Evolutionary conservation across 2,113 vertebrate species (phyloP).

Genomic region (Crotalus horridus): DNA sequence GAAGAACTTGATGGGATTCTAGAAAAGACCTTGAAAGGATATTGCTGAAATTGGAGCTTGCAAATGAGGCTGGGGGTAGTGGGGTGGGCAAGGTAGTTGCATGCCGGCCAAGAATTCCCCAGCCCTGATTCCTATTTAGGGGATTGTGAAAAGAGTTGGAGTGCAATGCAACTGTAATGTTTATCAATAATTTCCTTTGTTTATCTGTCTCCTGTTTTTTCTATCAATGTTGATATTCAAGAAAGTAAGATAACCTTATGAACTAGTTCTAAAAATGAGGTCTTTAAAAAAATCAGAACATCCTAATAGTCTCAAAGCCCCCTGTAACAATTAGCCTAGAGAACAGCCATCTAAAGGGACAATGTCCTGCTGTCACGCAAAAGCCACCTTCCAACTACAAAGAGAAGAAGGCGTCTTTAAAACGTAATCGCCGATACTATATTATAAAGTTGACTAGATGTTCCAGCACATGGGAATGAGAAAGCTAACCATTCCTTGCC

Average conservation of each 20-base stretch:
- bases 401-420: neutral
- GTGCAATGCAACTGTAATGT: neutral
- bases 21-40: neutral
- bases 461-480: neutral
- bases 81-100: neutral
- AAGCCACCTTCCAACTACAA: neutral
- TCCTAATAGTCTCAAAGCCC: neutral
- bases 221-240: neutral
- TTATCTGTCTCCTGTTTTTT: neutral
- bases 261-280: neutral
- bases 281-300: neutral
- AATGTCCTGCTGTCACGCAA: neutral
- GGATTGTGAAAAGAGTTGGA: neutral
- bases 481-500: neutral
- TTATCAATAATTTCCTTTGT: neutral
- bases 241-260: neutral
- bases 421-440: neutral
- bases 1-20: neutral
- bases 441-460: neutral
- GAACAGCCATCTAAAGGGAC: neutral
- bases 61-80: neutral
- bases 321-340: neutral
- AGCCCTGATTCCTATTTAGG: neutral
- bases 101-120: neutral
- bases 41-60: neutral